Evolutionary conservation across 2,888 invertebrate genomes (phyloP), one percentile per base, ranked within the genome.

Genomic region (Fragum sueziense): DNA sequence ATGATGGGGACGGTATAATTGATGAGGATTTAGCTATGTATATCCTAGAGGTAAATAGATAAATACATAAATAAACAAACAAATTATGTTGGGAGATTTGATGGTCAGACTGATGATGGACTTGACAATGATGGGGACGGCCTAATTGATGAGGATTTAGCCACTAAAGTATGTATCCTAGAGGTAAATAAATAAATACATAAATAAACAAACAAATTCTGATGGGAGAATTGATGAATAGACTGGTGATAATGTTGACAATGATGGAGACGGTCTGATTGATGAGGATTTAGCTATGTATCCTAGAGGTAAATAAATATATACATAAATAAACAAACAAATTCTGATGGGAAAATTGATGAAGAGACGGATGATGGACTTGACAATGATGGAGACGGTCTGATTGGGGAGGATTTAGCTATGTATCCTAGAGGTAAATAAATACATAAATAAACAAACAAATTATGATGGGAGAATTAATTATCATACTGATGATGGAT

Each of bases 91-190:
- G 86, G 84, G 0, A 70, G 75, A 33, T 75, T 86, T 31, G 86
- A 86, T 62, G 86, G 85, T 57, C 85, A 86, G 52, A 78, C 75
- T 22, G 70, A 74, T 47, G 83, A 86, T 52, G 81, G 79, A 9
- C 70, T 85, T 20, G 87, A 87, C 68, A 80, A 86, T 59, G 87
- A 87, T 31, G 85, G 82, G 6, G 87, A 88, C 69, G 88, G 87
- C 4, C n/a, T 25, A 17, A 70, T 88, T 34, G 87, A 88, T 70
- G 88, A 88, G 74, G 88, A 88, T 80, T 70, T 86, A 25, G 85
- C 87, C 1, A 37, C n/a, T n/a, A n/a, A n/a, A n/a, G n/a, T 70
- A 7, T 69, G n/a, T n/a, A 68, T 9, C 82, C 86, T 3, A 80
- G 86, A 76, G 79, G 86, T 85, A 75, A 1, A n/a, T n/a, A n/a